Percentiles rank a stretch among this genome's conserved stretches.
Conservation (phyloP, 2,888 invertebrate genomes). For the Megamerina dolium region DNA sequence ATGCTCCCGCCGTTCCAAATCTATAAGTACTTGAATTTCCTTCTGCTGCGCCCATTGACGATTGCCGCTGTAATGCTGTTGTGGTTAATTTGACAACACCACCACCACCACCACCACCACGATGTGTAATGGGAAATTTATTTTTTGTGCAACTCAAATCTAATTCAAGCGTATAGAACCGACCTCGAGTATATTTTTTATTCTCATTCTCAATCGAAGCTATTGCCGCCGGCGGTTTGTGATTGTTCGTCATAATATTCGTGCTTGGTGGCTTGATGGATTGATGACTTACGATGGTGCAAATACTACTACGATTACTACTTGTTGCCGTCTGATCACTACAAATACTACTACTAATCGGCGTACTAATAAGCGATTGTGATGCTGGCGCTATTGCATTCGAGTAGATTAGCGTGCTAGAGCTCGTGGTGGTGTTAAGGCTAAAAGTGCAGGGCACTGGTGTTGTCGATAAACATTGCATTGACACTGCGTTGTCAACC, state of each 20-base stretch:
- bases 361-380: constrained; percentile 13
- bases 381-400: constrained; percentile 10
- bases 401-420: constrained; percentile 6
- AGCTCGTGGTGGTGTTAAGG: constrained; percentile 3
- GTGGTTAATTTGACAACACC: too few species aligned
- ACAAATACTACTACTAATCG: constrained; percentile 18
- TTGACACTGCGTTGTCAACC: constrained; percentile 10
- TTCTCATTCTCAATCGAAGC: constrained; percentile 36
- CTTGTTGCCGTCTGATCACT: constrained; percentile 24
- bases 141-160: constrained; percentile 56
- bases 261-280: constrained; percentile 15
- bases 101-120: too few species aligned
- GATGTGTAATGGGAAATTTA: constrained; percentile 55
- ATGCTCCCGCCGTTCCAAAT: not conserved
- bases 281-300: constrained; percentile 24
- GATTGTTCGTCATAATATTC: constrained; percentile 13
- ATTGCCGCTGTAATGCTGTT: constrained; percentile 7
- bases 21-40: not conserved
- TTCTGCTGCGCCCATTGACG: not conserved
- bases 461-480: constrained; percentile 5
- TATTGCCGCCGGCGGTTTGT: constrained; percentile 6
- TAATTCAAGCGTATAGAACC: constrained; percentile 49
- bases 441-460: constrained; percentile 4
- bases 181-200: constrained; percentile 40
- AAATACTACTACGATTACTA: constrained; percentile 28